Conservation (phyloP, 2,888 invertebrate species). For the Ormia ochracea region DNA sequence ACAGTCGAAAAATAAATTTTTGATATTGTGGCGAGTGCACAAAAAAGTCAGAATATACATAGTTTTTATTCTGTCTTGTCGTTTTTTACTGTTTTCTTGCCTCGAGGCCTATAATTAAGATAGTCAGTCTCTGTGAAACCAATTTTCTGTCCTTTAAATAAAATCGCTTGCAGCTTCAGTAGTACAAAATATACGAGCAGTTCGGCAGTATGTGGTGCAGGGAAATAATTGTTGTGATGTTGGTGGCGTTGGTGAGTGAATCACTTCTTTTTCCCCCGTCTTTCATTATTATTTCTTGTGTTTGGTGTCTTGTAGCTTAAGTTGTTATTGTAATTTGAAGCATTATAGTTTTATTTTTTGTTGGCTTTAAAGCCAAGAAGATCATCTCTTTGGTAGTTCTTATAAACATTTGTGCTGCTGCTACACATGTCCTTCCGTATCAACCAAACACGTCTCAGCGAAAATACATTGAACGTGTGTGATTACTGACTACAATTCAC, state of each 20-base stretch:
- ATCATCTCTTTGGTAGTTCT: slow-evolving; percentile 54
- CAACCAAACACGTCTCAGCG: slow-evolving; percentile 58
- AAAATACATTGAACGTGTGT: slow-evolving; percentile 54
- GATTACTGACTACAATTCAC: slow-evolving; percentile 61
- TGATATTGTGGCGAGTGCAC: slow-evolving; percentile 13
- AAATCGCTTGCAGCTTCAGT: slow-evolving; percentile 63
- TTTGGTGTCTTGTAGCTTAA: neutral
- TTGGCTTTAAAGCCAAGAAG: slow-evolving; percentile 49
- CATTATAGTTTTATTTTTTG: slow-evolving; percentile 10
- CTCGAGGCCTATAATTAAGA: slow-evolving; percentile 68
- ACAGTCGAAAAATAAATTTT: slow-evolving; percentile 58
- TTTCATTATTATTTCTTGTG: slow-evolving; percentile 17
- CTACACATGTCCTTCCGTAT: slow-evolving; percentile 62
- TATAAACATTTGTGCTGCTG: slow-evolving; percentile 46
- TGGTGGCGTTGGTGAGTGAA: slow-evolving; percentile 63
- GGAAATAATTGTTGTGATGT: slow-evolving; percentile 52
- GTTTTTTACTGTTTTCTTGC: slow-evolving; percentile 60
- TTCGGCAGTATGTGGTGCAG: slow-evolving; percentile 20
- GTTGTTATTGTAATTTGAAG: slow-evolving; percentile 56
- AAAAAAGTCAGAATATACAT: slow-evolving; percentile 24
- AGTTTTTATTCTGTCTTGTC: slow-evolving; percentile 51
- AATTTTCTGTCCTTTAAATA: slow-evolving; percentile 68
- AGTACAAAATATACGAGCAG: slow-evolving; percentile 40
- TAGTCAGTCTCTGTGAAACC: slow-evolving; percentile 68
- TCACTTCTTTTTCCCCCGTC: slow-evolving; percentile 52